Evolutionary conservation across 1,140 invertebrate genomes (phyloP).

Genomic region (Laupala kohalensis): DNA sequence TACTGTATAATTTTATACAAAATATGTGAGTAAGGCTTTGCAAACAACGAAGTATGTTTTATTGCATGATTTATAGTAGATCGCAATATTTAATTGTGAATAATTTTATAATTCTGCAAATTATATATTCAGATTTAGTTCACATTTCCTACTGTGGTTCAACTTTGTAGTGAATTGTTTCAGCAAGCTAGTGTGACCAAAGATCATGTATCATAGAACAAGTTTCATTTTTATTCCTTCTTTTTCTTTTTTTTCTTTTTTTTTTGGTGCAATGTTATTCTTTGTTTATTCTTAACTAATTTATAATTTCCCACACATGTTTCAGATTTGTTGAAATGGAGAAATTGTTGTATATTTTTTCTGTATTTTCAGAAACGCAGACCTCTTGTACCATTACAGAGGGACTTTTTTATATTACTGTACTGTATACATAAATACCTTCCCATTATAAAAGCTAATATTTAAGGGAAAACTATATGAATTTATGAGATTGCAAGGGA

Average conservation of each 20-base stretch:
- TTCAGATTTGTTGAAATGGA: slow-evolving; percentile 6
- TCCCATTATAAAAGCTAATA: neutral
- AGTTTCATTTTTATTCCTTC: slow-evolving; percentile 1
- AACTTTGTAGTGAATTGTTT: slow-evolving; percentile 11
- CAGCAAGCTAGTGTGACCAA: slow-evolving; percentile 14
- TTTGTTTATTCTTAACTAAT: neutral
- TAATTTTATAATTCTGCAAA: slow-evolving; percentile 15
- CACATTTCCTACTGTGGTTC: slow-evolving; percentile 9
- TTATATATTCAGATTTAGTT: slow-evolving; percentile 5
- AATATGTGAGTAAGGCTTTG: slow-evolving; percentile 9
- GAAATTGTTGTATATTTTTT: slow-evolving; percentile 3
- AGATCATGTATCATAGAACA: slow-evolving; percentile 8
- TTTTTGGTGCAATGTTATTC: slow-evolving; percentile 12
- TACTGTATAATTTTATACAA: slow-evolving; percentile 10
- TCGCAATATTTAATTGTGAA: slow-evolving; percentile 14
- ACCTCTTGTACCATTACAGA: slow-evolving; percentile 1
- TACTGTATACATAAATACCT: slow-evolving; percentile 2
- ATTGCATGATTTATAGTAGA: slow-evolving; percentile 12
- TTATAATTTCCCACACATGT: slow-evolving; percentile 5
- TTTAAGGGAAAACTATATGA: slow-evolving; percentile 1
- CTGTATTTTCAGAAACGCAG: neutral
- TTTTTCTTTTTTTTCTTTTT: slow-evolving; percentile 9
- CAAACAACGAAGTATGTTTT: slow-evolving; percentile 8
- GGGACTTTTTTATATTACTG: slow-evolving; percentile 2
- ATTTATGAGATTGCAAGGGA: slow-evolving; percentile 1